phyloP scores from a whole-genome alignment of 53 echinoderm and acorn worm species.

The Apostichopus leukothele region DNA sequence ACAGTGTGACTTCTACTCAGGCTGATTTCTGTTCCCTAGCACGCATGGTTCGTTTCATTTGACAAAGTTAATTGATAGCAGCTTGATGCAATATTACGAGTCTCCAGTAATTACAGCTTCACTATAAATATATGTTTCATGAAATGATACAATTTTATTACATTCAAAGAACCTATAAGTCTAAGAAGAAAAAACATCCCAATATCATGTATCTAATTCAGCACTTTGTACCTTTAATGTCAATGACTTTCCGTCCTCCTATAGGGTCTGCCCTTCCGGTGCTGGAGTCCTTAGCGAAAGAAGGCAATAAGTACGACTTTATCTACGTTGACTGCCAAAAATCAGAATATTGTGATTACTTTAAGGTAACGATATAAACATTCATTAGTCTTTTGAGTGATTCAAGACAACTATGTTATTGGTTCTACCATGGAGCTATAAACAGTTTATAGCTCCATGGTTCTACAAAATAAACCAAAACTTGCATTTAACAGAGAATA shows the following conservation, averaged over 20 bases:
- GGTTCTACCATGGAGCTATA: too few species aligned
- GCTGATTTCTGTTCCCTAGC: too few species aligned
- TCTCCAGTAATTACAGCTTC: not conserved
- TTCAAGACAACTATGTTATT: too few species aligned
- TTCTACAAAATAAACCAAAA: too few species aligned
- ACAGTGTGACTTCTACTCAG: too few species aligned
- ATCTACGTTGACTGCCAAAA: constrained; percentile 16
- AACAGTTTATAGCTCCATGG: too few species aligned
- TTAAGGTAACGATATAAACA: constrained; percentile 6
- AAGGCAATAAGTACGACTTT: constrained; percentile 16
- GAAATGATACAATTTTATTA: not conserved
- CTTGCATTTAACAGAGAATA: too few species aligned
- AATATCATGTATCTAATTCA: not conserved
- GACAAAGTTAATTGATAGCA: too few species aligned
- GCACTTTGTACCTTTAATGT: not conserved
- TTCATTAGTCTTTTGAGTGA: not conserved
- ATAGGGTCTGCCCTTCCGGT: not conserved
- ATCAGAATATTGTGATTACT: constrained; percentile 12
- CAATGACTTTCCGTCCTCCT: not conserved
- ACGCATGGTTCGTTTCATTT: too few species aligned
- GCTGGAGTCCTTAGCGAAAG: constrained; percentile 14
- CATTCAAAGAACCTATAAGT: not conserved
- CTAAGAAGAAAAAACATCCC: too few species aligned
- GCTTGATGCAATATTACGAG: not conserved
- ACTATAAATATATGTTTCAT: not conserved